Evolutionary conservation across 2,797 vertebrate genomes (phyloP).

Genomic region (Arnoldichthys spilopterus): DNA sequence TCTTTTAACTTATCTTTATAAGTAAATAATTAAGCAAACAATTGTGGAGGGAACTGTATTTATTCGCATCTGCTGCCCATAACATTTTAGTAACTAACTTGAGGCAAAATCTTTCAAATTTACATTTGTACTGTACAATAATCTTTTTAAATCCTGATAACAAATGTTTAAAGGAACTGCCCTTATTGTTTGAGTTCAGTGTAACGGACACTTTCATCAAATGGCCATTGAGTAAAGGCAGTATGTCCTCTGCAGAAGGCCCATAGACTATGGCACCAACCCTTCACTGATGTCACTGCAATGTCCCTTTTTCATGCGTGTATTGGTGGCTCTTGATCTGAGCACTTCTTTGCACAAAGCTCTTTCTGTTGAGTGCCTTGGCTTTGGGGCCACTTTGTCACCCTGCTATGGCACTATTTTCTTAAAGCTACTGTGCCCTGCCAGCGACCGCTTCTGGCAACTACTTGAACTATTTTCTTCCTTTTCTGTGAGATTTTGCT

Average conservation of each 20-base stretch:
- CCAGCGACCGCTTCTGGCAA: slow-evolving; percentile 14
- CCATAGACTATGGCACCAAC: slow-evolving; percentile 1
- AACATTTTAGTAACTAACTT: too few species aligned
- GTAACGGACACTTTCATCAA: background rate
- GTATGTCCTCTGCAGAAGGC: background rate
- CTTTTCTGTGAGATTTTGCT: background rate
- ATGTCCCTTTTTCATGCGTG: slow-evolving; percentile 37
- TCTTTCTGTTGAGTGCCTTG: slow-evolving; percentile 48
- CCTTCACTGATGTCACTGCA: slow-evolving; percentile 37
- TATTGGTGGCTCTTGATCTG: slow-evolving; percentile 39
- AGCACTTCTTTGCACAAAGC: slow-evolving; percentile 50
- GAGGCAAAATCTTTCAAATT: too few species aligned
- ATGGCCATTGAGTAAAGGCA: background rate
- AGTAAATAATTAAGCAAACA: too few species aligned
- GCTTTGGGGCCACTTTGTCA: slow-evolving; percentile 34
- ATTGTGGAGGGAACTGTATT: too few species aligned
- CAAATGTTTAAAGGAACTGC: too few species aligned
- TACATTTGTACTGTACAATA: too few species aligned
- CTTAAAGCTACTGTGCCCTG: slow-evolving; percentile 10
- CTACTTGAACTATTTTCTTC: slow-evolving; percentile 10
- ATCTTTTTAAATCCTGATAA: background rate
- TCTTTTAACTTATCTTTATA: too few species aligned
- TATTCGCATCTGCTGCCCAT: too few species aligned
- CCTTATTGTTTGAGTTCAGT: background rate
- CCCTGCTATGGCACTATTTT: slow-evolving; percentile 13